These are phyloP conservation scores for Eulacestoma nigropectus DNA, from an alignment of 2,113 vertebrate species.

Conservation along the genomic window DNA sequence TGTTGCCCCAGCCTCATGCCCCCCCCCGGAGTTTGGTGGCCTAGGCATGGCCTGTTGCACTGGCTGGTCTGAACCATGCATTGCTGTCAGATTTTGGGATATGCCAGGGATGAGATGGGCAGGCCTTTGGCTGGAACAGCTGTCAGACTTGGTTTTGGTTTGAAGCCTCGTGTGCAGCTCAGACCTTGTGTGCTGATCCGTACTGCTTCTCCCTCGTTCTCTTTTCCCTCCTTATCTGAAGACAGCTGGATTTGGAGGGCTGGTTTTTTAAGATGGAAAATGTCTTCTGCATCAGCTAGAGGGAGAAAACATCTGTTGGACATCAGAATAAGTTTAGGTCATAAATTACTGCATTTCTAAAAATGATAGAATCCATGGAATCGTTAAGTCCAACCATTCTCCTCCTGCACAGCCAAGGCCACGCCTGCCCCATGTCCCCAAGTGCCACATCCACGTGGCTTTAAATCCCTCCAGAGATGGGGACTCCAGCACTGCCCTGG, in stretches of 20 bases:
- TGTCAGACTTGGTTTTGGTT: background rate
- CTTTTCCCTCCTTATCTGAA: background rate
- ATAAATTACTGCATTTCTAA: rapidly evolving
- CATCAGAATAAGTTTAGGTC: rapidly evolving
- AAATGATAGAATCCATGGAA: rapidly evolving
- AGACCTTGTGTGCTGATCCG: background rate
- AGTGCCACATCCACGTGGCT: background rate
- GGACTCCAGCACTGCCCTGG: background rate
- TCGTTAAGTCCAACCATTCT: rapidly evolving
- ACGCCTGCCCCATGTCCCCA: background rate
- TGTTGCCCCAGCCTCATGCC: background rate
- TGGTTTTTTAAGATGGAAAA: background rate
- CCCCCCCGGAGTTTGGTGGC: background rate
- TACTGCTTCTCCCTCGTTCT: rapidly evolving
- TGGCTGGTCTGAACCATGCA: background rate
- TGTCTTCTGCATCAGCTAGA: background rate
- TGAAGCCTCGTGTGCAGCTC: background rate
- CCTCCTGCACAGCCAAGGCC: background rate
- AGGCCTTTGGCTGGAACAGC: background rate
- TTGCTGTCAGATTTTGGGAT: background rate
- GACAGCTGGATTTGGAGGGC: background rate
- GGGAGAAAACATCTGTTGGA: background rate
- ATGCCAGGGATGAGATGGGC: background rate
- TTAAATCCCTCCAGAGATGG: background rate
- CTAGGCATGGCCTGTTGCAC: too few relatives aligned